Conservation (phyloP, 92 coral and sea anemone species). For the Phenganax subtilis region DNA sequence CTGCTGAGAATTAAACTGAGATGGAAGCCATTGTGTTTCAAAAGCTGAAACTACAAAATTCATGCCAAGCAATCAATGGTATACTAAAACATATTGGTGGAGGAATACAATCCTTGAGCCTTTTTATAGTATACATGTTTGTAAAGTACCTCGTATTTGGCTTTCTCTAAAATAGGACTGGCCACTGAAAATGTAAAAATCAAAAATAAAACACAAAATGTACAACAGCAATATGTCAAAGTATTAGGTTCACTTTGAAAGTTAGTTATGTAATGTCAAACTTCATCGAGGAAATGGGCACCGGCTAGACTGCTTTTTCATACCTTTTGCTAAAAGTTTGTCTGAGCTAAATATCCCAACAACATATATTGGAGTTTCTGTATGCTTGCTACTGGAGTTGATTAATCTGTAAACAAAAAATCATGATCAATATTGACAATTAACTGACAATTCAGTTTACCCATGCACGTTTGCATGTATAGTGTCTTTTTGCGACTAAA, state of each 20-base stretch:
- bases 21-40: no score
- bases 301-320: neutral
- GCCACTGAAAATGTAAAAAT: conserved; percentile 53
- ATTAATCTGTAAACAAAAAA: conserved; percentile 52
- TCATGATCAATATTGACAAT: neutral
- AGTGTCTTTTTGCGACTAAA: no score
- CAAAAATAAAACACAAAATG: neutral
- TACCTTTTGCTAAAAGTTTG: conserved; percentile 77
- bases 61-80: neutral
- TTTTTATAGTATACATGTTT: no score
- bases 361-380: conserved; percentile 75
- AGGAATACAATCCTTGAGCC: no score
- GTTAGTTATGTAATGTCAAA: neutral
- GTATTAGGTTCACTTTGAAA: neutral
- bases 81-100: neutral
- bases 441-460: neutral
- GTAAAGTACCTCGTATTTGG: conserved; percentile 67
- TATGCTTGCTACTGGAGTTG: conserved; percentile 64
- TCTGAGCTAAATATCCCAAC: conserved; percentile 78
- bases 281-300: neutral
- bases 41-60: no score
- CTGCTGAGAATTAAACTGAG: no score
- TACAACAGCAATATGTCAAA: neutral
- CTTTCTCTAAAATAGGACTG: conserved; percentile 60
- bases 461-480: neutral